phyloP scores from a whole-genome alignment of 2,113 vertebrate species.

The Tychaedon coryphoeus region DNA sequence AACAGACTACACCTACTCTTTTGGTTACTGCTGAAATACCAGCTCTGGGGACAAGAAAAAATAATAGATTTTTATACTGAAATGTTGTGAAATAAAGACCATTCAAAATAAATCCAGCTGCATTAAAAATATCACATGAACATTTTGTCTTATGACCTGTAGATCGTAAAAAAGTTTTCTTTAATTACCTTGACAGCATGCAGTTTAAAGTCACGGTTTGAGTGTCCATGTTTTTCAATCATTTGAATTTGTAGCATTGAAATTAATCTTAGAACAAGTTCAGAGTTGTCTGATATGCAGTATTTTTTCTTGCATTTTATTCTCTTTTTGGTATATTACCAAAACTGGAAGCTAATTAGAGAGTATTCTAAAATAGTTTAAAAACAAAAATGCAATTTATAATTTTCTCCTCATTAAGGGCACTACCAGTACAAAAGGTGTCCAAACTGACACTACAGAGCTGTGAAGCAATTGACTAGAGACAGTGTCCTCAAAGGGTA shows the following conservation, averaged over 20 bases:
- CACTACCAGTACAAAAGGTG: conserved; percentile 71
- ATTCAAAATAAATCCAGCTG: background rate
- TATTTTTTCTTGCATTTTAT: conserved; percentile 41
- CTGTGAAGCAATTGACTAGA: conserved; percentile 61
- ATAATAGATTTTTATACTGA: background rate
- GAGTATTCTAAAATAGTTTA: conserved; percentile 57
- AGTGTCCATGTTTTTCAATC: background rate
- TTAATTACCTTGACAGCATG: conserved; percentile 21
- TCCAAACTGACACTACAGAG: conserved; percentile 62
- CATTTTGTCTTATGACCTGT: conserved; percentile 26
- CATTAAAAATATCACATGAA: conserved; percentile 18
- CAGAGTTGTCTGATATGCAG: conserved; percentile 14
- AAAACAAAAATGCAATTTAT: conserved; percentile 63
- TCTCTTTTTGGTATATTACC: background rate
- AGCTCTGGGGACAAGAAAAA: background rate
- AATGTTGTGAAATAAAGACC: background rate
- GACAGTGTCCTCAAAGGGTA: conserved; percentile 54
- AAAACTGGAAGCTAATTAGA: background rate
- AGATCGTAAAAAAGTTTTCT: conserved; percentile 21
- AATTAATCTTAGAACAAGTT: conserved; percentile 25
- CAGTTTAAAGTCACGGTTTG: conserved; percentile 44
- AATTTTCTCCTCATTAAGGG: conserved; percentile 61
- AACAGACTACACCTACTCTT: background rate
- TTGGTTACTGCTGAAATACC: background rate
- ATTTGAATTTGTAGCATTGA: conserved; percentile 13